phyloP scores from a whole-genome alignment of 2,888 invertebrate genomes.

The Tetrapedia diversipes region DNA sequence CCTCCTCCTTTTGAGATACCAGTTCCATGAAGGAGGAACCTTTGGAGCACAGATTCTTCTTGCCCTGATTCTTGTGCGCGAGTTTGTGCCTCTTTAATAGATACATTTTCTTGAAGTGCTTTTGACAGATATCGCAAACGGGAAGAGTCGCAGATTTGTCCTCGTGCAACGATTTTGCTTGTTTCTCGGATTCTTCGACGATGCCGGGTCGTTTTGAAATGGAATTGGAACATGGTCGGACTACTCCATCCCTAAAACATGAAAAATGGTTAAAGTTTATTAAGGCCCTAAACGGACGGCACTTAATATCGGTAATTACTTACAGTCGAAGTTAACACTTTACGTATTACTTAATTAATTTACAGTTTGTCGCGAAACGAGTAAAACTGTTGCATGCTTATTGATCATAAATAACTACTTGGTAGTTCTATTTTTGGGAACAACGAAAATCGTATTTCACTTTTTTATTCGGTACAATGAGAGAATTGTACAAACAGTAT shows the following conservation, averaged over 20 bases:
- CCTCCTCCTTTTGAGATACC: constrained; percentile 32
- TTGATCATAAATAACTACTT: background rate
- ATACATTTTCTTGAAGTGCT: constrained; percentile 40
- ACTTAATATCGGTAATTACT: constrained; percentile 45
- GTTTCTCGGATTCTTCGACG: background rate
- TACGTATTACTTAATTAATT: no score
- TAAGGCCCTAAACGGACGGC: constrained; percentile 35
- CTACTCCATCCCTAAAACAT: constrained; percentile 59
- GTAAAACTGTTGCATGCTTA: background rate
- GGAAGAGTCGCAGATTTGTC: background rate
- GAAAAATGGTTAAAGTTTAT: constrained; percentile 50
- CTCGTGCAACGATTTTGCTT: background rate
- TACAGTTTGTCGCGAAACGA: constrained; percentile 26
- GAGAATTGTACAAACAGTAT: constrained; percentile 5
- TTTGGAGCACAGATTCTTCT: background rate
- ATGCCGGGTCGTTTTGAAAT: background rate
- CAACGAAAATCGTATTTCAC: background rate
- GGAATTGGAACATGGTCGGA: background rate
- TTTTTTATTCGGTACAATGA: constrained; percentile 1
- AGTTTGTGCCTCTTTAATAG: constrained; percentile 30
- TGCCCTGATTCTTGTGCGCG: constrained; percentile 14
- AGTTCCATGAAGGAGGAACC: background rate
- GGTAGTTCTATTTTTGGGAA: background rate
- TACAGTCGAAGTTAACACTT: constrained; percentile 59
- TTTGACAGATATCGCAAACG: constrained; percentile 36